These are phyloP conservation scores for Henricia sp. DNA, from an alignment of 53 echinoderm and acorn worm genomes.

Conservation along the genomic window DNA sequence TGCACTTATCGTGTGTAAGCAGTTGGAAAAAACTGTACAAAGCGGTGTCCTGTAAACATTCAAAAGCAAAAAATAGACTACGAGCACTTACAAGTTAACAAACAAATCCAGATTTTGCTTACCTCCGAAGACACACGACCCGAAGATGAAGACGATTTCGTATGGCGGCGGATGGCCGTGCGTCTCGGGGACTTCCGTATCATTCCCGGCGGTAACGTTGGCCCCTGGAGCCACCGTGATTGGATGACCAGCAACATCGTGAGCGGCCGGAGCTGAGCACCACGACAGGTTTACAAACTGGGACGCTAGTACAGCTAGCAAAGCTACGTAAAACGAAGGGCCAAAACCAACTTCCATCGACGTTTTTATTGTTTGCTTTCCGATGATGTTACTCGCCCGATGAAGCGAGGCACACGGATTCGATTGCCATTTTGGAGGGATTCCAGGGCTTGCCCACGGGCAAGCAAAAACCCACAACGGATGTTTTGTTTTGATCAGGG, in stretches of 20 bases:
- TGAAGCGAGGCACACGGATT: neutral
- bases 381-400: too few species aligned
- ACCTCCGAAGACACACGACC: slow-evolving; percentile 86
- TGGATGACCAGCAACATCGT: slow-evolving; percentile 35
- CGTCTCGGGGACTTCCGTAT: neutral
- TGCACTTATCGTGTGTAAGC: too few species aligned
- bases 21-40: too few species aligned
- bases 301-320: slow-evolving; percentile 14
- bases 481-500: neutral
- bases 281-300: neutral
- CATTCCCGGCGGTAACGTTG: neutral
- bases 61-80: neutral
- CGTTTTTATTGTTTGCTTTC: neutral
- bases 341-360: slow-evolving; percentile 30
- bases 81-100: neutral
- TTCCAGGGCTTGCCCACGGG: neutral
- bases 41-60: too few species aligned
- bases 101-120: neutral
- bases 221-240: neutral
- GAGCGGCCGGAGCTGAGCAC: neutral
- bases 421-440: neutral
- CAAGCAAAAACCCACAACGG: neutral
- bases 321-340: slow-evolving; percentile 38
- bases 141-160: slow-evolving; percentile 82
- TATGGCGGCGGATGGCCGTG: slow-evolving; percentile 56